Base-by-base conservation (phyloP, 1,140 invertebrate species). In the Pseudomyrmex gracilis region DNA sequence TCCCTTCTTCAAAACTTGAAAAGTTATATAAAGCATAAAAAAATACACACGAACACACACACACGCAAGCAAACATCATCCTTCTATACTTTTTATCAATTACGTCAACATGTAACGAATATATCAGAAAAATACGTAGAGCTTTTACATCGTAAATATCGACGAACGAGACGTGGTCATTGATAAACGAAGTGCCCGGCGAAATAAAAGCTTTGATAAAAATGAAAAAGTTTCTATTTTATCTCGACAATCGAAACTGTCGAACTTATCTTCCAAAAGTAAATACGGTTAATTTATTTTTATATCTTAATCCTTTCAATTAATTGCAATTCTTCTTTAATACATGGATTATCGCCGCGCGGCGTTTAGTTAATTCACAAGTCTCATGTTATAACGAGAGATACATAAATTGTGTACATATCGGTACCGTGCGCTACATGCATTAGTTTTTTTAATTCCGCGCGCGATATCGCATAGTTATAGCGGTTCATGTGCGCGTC, bases 31-130 rank as follows among this genome's bases (percentile, higher is more conserved):
- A 73, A 47, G 17, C 17, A 9, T 17, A 45, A 58, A 73, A 58
- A 7, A 34, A 60, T 45, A 43, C n/a, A 45, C 9, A 20, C 1
- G 8, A 10, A 43, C 15, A 17, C 7, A 17, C 63, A 17, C 15
- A 64, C 34, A 34, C 5, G 7, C 34, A 34, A 34, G 34, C 34
- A 34, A 34, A 34, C 34, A 34, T 34, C 34, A 34, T n/a, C n/a
- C 34, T 0, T 57, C n/a, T n/a, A 73, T 57, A 12, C 20, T 55
- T 73, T 73, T 73, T 20, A 45, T 58, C 53, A 73, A 58, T 58
- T 73, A 20, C 55, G 71, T 60, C 53, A 43, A 73, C n/a, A 47
- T 60, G 55, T 43, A 73, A 73, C 58, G 55, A 60, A 47, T 24
- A 15, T 9, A 12, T 22, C 17, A 22, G 22, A 43, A 13, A 22